Percentiles rank a stretch among this genome's conserved stretches.
These are phyloP conservation scores for Crambe crambe DNA, from an alignment of 37 sponge, comb jelly and placozoan species.

Conservation along the genomic window DNA sequence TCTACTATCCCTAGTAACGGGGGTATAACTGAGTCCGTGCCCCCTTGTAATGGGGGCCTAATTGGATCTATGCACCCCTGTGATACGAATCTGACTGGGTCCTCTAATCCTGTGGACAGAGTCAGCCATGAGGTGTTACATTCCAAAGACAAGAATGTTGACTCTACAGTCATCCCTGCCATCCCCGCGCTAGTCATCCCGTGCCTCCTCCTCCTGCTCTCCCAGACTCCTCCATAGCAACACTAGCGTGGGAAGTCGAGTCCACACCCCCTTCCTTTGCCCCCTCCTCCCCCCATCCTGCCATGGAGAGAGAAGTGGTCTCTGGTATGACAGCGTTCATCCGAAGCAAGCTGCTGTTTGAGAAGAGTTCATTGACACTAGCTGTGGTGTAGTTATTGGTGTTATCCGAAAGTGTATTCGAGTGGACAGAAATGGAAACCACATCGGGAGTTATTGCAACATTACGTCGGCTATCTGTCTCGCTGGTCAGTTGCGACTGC, in stretches of 20 bases:
- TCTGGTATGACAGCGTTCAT: constrained; percentile 51
- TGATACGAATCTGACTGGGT: too few species aligned
- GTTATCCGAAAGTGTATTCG: constrained; percentile 31
- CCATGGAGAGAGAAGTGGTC: not conserved
- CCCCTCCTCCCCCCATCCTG: not conserved
- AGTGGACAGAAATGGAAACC: constrained; percentile 33
- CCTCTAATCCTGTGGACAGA: too few species aligned
- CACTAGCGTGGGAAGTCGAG: not conserved
- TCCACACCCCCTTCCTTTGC: not conserved
- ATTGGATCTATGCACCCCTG: too few species aligned
- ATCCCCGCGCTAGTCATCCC: too few species aligned
- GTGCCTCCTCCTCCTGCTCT: not conserved
- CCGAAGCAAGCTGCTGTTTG: constrained; percentile 49
- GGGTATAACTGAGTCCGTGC: too few species aligned
- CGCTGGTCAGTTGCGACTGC: not conserved
- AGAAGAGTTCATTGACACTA: constrained; percentile 46
- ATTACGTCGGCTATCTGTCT: not conserved
- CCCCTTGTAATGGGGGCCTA: too few species aligned
- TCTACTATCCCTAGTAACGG: too few species aligned
- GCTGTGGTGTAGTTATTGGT: constrained; percentile 44
- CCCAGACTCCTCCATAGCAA: constrained; percentile 6
- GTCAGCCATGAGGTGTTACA: too few species aligned
- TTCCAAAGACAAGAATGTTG: too few species aligned
- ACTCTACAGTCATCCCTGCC: not conserved
- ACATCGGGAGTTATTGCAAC: not conserved